Evolutionary conservation across 2,797 vertebrate genomes (phyloP), one percentile per base, ranked within the genome.

Genomic region (Amphiprion clarkii): DNA sequence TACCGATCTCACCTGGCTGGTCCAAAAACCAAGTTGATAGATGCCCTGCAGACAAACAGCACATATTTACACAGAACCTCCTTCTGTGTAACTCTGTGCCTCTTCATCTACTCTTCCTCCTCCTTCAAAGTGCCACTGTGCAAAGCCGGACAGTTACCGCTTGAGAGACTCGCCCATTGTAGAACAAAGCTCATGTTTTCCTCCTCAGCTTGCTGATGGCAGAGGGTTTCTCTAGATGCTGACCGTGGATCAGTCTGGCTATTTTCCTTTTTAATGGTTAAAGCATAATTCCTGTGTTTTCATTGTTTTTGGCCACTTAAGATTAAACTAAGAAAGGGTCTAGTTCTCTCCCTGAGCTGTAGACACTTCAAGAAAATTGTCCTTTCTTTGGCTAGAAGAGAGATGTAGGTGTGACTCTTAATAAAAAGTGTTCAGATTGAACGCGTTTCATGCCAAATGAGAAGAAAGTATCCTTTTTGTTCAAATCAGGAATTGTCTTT

Each of bases 91-190:
- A 76, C 60, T 69, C 64, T 89, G 79, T 84, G 84, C 76, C 51
- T 21, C 74, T 42, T 42, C 52, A 80, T 29, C 46, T 56, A 40
- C 64, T 62, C 72, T 46, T 63, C 56, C 29, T 46, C 44, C 16
- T 69, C 70, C 68, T 44, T 89, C 85, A 84, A 94, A 95, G 95
- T 96, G 95, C 95, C 95, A 92, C 94, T 86, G 73, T 80, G 79
- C 82, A 76, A 91, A 93, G 91, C 94, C 91, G 91, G 81, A 83
- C 79, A 61, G 61, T 67, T 70, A 48, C 75, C 61, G 71, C 61
- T 80, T 36, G 27, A 82, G 84, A 82, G 79, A 78, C 76, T 76
- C 76, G 74, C 81, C 81, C 77, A 59, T 78, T 69, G 60, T 65
- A 91, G 88, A 84, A 76, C 58, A 70, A 79, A 78, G 66, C 29